These are phyloP conservation scores for Triplophysa siluroides DNA, from an alignment of 2,113 vertebrate species.

Conservation along the genomic window DNA sequence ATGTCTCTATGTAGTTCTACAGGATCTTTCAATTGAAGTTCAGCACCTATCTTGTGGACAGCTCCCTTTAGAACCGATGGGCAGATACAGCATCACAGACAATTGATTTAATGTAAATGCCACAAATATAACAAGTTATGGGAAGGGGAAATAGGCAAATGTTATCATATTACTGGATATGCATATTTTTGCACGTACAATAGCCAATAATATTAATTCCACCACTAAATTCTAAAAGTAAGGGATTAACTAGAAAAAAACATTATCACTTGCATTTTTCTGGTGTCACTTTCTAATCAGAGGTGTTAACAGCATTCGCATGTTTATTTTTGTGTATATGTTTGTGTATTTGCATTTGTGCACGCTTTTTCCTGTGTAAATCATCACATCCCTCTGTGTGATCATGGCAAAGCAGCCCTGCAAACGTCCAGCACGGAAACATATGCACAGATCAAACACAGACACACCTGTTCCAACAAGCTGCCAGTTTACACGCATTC, in stretches of 20 bases:
- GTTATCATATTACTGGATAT: too few species aligned
- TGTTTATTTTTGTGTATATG: slow-evolving; percentile 7
- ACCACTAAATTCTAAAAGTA: too few species aligned
- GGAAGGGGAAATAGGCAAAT: too few species aligned
- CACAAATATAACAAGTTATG: not conserved
- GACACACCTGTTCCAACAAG: slow-evolving; percentile 42
- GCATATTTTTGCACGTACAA: not conserved
- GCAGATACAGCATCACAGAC: not conserved
- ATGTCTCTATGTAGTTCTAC: not conserved
- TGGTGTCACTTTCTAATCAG: slow-evolving; percentile 10
- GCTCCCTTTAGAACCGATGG: slow-evolving; percentile 28
- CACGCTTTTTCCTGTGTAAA: not conserved
- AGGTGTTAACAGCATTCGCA: slow-evolving; percentile 9
- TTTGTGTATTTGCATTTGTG: not conserved
- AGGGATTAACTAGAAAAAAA: too few species aligned
- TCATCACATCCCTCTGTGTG: slow-evolving; percentile 18
- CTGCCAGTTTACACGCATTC: slow-evolving; percentile 18
- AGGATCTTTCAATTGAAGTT: slow-evolving; percentile 5
- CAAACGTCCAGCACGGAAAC: not conserved
- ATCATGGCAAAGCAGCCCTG: slow-evolving; percentile 22
- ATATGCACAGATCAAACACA: slow-evolving; percentile 38
- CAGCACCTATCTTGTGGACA: slow-evolving; percentile 35
- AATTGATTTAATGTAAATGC: not conserved
- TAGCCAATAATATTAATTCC: not conserved
- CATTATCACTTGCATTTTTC: not conserved